Percentiles rank a stretch among this genome's conserved stretches.
Conservation (phyloP, 2,113 vertebrate species). For the Falco punctatus region DNA sequence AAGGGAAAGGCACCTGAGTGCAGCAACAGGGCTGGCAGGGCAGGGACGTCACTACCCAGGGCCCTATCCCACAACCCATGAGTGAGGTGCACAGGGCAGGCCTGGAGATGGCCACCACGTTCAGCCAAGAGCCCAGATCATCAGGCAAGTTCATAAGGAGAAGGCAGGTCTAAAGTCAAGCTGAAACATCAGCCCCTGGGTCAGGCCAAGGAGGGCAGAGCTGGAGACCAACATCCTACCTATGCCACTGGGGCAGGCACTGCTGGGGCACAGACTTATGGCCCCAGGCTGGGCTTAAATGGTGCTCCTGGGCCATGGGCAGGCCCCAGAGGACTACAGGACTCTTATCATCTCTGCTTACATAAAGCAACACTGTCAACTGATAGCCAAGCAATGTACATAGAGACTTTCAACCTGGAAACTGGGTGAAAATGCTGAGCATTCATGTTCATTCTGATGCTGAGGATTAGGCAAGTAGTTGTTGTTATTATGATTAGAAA, state of each 20-base stretch:
- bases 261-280: background rate
- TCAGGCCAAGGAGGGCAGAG: background rate
- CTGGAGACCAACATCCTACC: background rate
- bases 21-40: background rate
- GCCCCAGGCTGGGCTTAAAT: background rate
- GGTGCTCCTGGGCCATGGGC: background rate
- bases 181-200: background rate
- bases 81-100: background rate
- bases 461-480: background rate
- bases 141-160: background rate
- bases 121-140: background rate
- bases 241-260: background rate
- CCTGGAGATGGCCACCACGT: background rate
- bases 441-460: background rate
- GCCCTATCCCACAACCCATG: background rate
- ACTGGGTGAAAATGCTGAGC: background rate
- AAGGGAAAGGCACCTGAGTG: background rate
- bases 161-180: background rate
- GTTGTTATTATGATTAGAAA: background rate
- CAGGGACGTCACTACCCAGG: background rate
- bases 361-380: background rate
- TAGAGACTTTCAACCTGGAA: background rate
- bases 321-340: background rate
- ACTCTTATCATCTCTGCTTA: background rate
- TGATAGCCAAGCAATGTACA: background rate